A percentile compares a stretch with the other conserved stretches of the same genome.
phyloP scores from a whole-genome alignment of 2,113 vertebrate species.

The Pedionomus torquatus region DNA sequence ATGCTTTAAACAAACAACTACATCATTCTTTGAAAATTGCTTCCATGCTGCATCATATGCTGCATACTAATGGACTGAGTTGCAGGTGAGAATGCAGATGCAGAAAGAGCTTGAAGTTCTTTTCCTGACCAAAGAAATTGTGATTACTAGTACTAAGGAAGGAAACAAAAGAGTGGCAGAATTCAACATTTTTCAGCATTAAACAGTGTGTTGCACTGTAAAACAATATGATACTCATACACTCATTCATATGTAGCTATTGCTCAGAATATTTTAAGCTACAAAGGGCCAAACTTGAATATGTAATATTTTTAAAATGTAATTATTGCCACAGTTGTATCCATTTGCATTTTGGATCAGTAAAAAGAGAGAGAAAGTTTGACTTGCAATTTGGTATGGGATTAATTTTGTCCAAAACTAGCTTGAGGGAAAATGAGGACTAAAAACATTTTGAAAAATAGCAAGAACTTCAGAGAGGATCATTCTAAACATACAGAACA shows the following conservation, averaged over 20 bases:
- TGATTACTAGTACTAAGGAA: neutral
- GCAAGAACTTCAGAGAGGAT: neutral
- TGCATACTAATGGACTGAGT: neutral
- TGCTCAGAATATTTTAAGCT: neutral
- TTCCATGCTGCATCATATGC: neutral
- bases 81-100: neutral
- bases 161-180: neutral
- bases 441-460: neutral
- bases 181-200: neutral
- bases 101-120: neutral
- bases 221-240: neutral
- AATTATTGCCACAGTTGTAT: neutral
- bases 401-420: neutral
- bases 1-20: neutral
- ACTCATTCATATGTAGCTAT: neutral
- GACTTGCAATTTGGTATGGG: neutral
- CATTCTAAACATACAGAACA: neutral
- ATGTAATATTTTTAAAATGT: neutral
- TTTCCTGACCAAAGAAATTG: neutral
- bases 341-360: neutral
- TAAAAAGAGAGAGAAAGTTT: neutral
- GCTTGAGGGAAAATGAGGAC: neutral
- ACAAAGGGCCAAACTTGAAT: neutral
- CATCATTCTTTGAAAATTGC: neutral
- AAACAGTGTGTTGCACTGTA: neutral